Percentiles rank a stretch among this genome's conserved stretches.
Evolutionary conservation across 2,888 invertebrate genomes (phyloP).

Genomic region (Aricia artaxerxes): DNA sequence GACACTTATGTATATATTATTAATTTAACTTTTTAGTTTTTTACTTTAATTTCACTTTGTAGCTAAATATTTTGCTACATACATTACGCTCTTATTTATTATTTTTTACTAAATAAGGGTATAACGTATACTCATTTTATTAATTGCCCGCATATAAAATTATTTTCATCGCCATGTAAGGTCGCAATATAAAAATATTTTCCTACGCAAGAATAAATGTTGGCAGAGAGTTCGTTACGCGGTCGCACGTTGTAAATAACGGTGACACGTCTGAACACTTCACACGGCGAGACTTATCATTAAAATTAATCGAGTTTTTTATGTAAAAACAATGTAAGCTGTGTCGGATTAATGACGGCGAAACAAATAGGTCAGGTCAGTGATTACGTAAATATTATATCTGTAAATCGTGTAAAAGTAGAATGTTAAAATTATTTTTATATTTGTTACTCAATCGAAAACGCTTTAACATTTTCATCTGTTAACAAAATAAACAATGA

Average conservation of each 20-base stretch:
- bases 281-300: conserved; percentile 40
- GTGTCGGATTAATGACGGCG: not conserved
- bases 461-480: too few relatives aligned
- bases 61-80: not conserved
- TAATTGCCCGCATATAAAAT: conserved; percentile 18
- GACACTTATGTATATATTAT: too few relatives aligned
- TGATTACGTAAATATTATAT: conserved; percentile 2
- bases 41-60: too few relatives aligned
- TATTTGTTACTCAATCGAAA: too few relatives aligned
- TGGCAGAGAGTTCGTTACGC: conserved; percentile 39
- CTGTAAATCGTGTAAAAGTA: not conserved
- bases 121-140: not conserved
- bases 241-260: conserved; percentile 39
- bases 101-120: too few relatives aligned
- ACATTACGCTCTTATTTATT: not conserved
- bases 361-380: not conserved
- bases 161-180: too few relatives aligned
- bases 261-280: conserved; percentile 39
- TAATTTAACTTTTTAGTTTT: too few relatives aligned
- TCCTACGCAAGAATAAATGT: conserved; percentile 39
- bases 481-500: not conserved
- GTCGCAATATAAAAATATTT: conserved; percentile 22
- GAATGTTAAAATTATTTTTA: too few relatives aligned
- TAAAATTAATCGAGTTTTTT: conserved; percentile 40
- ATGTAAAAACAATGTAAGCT: conserved; percentile 17